Conservation (phyloP, 2,888 invertebrate species). For the Caenorhabditis imperialis region DNA sequence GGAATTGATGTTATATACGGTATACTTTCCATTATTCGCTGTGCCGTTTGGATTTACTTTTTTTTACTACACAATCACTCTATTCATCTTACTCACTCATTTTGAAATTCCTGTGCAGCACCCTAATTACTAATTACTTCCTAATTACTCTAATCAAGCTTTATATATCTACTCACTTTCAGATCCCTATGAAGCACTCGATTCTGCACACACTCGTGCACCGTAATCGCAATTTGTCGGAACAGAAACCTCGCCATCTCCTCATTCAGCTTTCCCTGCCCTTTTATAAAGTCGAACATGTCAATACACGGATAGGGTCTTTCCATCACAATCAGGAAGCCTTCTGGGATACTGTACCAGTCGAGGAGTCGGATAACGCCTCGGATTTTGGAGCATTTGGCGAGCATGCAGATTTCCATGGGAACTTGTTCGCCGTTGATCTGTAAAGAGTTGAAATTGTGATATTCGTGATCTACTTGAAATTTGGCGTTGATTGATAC, state of each 20-base stretch:
- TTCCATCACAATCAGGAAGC: conserved; percentile 77
- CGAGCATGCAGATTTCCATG: conserved; percentile 76
- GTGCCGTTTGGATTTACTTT: too few species aligned
- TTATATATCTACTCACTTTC: conserved; percentile 66
- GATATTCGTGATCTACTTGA: too few species aligned
- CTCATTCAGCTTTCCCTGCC: conserved; percentile 68
- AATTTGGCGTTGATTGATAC: too few species aligned
- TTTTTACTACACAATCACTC: too few species aligned
- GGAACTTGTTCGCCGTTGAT: conserved; percentile 75
- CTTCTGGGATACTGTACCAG: conserved; percentile 76
- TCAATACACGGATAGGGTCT: conserved; percentile 74
- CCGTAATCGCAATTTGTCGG: conserved; percentile 73
- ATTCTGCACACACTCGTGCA: conserved; percentile 66
- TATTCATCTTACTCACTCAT: too few species aligned
- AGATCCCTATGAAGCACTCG: conserved; percentile 75
- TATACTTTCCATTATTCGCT: too few species aligned
- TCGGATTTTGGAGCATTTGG: conserved; percentile 66
- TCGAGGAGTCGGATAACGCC: conserved; percentile 75
- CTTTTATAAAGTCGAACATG: conserved; percentile 75
- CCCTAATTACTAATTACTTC: too few species aligned
- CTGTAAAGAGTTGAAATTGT: conserved; percentile 30
- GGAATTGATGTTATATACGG: too few species aligned
- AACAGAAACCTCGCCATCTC: conserved; percentile 73
- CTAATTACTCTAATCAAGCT: too few species aligned
- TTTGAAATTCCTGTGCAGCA: too few species aligned